Evolutionary conservation across 2,113 vertebrate genomes (phyloP).

Genomic region (Anhinga rufa): DNA sequence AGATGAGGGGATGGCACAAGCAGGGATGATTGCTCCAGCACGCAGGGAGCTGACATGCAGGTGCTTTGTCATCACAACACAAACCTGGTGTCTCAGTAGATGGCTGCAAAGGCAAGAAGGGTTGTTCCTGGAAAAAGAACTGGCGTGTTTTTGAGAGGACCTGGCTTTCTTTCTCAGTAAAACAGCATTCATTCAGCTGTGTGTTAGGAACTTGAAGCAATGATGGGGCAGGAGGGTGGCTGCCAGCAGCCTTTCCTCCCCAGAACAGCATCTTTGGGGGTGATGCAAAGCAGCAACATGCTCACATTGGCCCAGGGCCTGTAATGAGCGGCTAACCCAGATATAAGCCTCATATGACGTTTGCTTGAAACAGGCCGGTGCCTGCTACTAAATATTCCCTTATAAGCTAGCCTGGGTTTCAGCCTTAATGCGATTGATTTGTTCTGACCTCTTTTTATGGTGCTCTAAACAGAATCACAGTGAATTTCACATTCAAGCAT

Average conservation of each 20-base stretch:
- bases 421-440: slow-evolving; percentile 58
- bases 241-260: neutral
- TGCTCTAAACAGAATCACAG: slow-evolving; percentile 62
- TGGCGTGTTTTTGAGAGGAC: neutral
- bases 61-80: neutral
- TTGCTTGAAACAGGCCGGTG: slow-evolving; percentile 32
- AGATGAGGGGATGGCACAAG: neutral
- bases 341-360: slow-evolving; percentile 3
- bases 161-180: neutral
- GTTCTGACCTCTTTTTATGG: slow-evolving; percentile 67
- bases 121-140: neutral
- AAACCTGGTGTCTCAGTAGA: neutral
- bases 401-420: slow-evolving; percentile 48
- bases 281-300: neutral
- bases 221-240: neutral
- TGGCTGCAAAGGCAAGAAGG: neutral
- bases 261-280: neutral
- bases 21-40: neutral
- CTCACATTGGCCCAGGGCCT: slow-evolving; percentile 3
- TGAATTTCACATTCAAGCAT: slow-evolving; percentile 61
- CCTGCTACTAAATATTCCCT: slow-evolving; percentile 61
- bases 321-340: slow-evolving; percentile 33
- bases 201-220: neutral
- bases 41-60: neutral
- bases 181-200: neutral